These are phyloP conservation scores for Ambastaia sidthimunki DNA, from an alignment of 2,797 vertebrate species.

Conservation along the genomic window DNA sequence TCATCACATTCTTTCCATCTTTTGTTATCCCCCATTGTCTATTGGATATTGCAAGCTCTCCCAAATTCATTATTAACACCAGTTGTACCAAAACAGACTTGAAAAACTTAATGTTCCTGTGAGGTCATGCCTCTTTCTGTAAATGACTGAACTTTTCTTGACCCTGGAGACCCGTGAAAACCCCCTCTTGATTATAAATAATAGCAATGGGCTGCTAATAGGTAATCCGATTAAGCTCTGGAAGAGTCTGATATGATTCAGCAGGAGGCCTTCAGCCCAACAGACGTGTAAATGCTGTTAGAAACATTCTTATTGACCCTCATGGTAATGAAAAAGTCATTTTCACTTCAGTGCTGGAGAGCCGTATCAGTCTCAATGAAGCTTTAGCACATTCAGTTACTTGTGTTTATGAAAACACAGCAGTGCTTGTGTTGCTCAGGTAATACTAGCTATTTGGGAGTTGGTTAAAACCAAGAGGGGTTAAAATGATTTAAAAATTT, in stretches of 20 bases:
- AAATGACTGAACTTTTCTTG: conserved; percentile 73
- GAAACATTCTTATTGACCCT: conserved; percentile 66
- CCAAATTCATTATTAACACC: conserved; percentile 31
- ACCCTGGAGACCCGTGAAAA: conserved; percentile 73
- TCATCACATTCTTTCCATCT: not conserved
- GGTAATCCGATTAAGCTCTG: conserved; percentile 70
- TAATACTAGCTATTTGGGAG: too few species aligned
- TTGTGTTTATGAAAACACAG: conserved; percentile 20
- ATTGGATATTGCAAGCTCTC: not conserved
- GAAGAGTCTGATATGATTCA: conserved; percentile 68
- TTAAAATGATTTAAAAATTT: too few species aligned
- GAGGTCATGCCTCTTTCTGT: conserved; percentile 64
- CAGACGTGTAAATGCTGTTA: conserved; percentile 70
- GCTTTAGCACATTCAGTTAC: conserved; percentile 63
- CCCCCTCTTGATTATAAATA: conserved; percentile 74
- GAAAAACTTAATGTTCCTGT: conserved; percentile 57
- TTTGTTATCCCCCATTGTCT: too few species aligned
- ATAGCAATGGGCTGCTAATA: conserved; percentile 73
- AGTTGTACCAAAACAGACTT: conserved; percentile 39
- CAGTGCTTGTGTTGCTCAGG: too few species aligned
- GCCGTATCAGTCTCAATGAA: conserved; percentile 34
- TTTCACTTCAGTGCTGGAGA: conserved; percentile 55
- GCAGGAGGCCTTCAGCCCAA: conserved; percentile 65
- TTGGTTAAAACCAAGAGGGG: too few species aligned
- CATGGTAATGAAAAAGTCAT: conserved; percentile 57